Percentiles rank a stretch among this genome's conserved stretches.
These are phyloP conservation scores for Teleopsis dalmanni DNA, from an alignment of 1,140 invertebrate species.

Conservation along the genomic window DNA sequence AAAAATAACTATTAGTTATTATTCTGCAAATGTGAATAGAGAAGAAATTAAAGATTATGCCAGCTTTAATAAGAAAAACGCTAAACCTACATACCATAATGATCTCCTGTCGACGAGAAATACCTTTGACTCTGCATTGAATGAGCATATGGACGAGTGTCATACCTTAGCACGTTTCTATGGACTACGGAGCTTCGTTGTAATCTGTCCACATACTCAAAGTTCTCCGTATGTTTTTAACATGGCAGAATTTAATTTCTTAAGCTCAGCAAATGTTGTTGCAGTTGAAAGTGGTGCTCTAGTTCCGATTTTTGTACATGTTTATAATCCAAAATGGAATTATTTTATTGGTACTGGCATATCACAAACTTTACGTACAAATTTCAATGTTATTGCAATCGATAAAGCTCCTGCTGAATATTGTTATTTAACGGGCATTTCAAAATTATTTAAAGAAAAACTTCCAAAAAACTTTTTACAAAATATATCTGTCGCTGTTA, in stretches of 20 bases:
- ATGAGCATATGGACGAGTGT: slow-evolving; percentile 36
- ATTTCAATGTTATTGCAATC: slow-evolving; percentile 85
- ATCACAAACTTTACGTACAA: slow-evolving; percentile 62
- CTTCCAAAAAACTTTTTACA: slow-evolving; percentile 56
- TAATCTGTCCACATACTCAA: slow-evolving; percentile 56
- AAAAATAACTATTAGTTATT: slow-evolving; percentile 53
- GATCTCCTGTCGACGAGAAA: slow-evolving; percentile 58
- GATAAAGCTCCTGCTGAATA: slow-evolving; percentile 72
- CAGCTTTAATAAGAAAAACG: slow-evolving; percentile 20
- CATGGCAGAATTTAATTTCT: slow-evolving; percentile 73
- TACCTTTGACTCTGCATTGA: slow-evolving; percentile 58
- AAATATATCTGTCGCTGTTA: slow-evolving; percentile 59
- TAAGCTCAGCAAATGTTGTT: slow-evolving; percentile 79
- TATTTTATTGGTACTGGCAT: slow-evolving; percentile 74
- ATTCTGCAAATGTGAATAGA: slow-evolving; percentile 23
- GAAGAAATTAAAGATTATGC: slow-evolving; percentile 43
- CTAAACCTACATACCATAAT: slow-evolving; percentile 38
- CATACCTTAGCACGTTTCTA: slow-evolving; percentile 63
- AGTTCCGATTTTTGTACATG: slow-evolving; percentile 81
- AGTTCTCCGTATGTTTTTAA: slow-evolving; percentile 53
- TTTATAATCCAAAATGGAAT: slow-evolving; percentile 70
- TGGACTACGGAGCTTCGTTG: slow-evolving; percentile 75
- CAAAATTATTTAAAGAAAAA: slow-evolving; percentile 74
- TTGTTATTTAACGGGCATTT: slow-evolving; percentile 69
- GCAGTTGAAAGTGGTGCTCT: slow-evolving; percentile 72